Percentiles rank a stretch among this genome's conserved stretches.
These are phyloP conservation scores for Nymphalis c-album DNA, from an alignment of 2,888 invertebrate species.

Conservation along the genomic window DNA sequence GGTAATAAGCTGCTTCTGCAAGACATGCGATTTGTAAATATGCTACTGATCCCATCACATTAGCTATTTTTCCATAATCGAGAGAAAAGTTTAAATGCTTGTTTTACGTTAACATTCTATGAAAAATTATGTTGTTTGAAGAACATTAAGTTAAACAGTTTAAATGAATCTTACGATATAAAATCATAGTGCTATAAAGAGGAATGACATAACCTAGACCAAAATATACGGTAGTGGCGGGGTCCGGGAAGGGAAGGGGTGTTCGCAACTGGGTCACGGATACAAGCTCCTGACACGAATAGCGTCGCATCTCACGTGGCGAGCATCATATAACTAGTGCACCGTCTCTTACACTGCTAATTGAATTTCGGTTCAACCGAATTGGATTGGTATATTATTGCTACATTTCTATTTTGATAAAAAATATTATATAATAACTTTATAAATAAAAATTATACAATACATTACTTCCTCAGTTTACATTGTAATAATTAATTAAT, in stretches of 20 bases:
- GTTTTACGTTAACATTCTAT: no score
- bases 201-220: slow-evolving; percentile 67
- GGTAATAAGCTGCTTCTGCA: no score
- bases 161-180: slow-evolving; percentile 1
- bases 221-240: slow-evolving; percentile 68
- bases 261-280: slow-evolving; percentile 76
- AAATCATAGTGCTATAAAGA: slow-evolving; percentile 2
- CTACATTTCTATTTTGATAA: not conserved
- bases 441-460: no score
- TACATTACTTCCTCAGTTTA: no score
- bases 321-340: slow-evolving; percentile 39
- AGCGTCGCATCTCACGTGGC: slow-evolving; percentile 70
- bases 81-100: no score
- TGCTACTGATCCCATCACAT: no score
- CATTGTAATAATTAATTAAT: no score
- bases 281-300: slow-evolving; percentile 79
- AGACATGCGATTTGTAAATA: no score
- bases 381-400: slow-evolving; percentile 14
- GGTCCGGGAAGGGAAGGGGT: slow-evolving; percentile 58
- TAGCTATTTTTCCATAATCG: no score
- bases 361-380: slow-evolving; percentile 23
- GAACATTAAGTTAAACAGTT: not conserved
- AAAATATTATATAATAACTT: no score
- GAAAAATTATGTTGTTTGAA: no score
- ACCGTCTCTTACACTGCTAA: slow-evolving; percentile 29